These are phyloP conservation scores for Telmatherina bonti DNA, from an alignment of 2,797 vertebrate species.

Conservation along the genomic window DNA sequence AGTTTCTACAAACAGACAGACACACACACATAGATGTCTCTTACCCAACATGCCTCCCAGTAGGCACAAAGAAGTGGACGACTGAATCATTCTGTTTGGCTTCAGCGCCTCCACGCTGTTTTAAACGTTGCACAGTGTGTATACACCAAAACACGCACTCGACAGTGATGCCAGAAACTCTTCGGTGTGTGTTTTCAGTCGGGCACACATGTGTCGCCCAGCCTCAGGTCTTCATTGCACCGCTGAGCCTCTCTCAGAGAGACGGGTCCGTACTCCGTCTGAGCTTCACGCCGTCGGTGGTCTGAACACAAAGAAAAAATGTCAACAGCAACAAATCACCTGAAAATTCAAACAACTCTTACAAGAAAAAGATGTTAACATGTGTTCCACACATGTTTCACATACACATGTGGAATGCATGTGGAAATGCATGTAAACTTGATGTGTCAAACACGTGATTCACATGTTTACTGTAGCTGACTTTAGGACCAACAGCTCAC, in stretches of 20 bases:
- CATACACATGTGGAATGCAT: too few relatives aligned
- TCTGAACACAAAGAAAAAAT: slow-evolving; percentile 49
- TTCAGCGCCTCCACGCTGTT: slow-evolving; percentile 53
- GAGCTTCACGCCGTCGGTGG: slow-evolving; percentile 7
- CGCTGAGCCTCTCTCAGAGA: slow-evolving; percentile 23
- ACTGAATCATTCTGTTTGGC: slow-evolving; percentile 68
- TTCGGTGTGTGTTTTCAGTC: slow-evolving; percentile 35
- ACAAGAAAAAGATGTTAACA: too few relatives aligned
- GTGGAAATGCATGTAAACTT: too few relatives aligned
- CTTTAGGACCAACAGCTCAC: too few relatives aligned
- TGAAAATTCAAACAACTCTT: too few relatives aligned
- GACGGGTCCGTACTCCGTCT: slow-evolving; percentile 4
- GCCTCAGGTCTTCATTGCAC: slow-evolving; percentile 44
- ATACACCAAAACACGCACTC: slow-evolving; percentile 21
- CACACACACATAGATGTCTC: slow-evolving; percentile 21
- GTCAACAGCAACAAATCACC: slow-evolving; percentile 4
- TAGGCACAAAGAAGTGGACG: slow-evolving; percentile 65
- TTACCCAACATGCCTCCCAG: slow-evolving; percentile 71
- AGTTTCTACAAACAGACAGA: not conserved
- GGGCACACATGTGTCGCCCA: slow-evolving; percentile 22
- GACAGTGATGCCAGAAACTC: slow-evolving; percentile 37
- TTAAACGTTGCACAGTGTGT: slow-evolving; percentile 37
- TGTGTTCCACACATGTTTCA: too few relatives aligned
- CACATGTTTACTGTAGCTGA: too few relatives aligned
- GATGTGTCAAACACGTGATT: too few relatives aligned